Percentiles rank a stretch among this genome's conserved stretches.
These are phyloP conservation scores for Lerista edwardsae DNA, from an alignment of 2,797 vertebrate genomes.

Conservation along the genomic window DNA sequence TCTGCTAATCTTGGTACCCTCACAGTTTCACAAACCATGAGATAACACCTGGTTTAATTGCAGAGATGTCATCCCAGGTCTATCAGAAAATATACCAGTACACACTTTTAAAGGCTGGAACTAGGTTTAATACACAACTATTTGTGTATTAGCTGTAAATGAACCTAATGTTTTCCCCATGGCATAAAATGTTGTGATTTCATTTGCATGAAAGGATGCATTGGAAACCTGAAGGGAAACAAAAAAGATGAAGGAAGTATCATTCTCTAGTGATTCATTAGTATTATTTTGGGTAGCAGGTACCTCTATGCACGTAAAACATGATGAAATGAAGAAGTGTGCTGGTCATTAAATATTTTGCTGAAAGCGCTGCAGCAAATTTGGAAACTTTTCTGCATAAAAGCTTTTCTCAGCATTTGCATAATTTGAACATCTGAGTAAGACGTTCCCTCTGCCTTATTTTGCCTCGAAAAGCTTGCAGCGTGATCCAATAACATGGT, in stretches of 20 bases:
- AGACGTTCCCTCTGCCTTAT: conserved; percentile 12
- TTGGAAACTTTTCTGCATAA: background rate
- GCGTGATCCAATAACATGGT: conserved; percentile 26
- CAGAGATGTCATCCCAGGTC: background rate
- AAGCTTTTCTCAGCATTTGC: conserved; percentile 44
- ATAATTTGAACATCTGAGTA: conserved; percentile 31
- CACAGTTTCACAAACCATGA: background rate
- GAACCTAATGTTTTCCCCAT: background rate
- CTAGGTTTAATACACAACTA: background rate
- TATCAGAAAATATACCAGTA: background rate
- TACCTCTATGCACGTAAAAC: background rate
- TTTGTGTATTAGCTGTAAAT: too few relatives aligned
- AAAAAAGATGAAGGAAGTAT: background rate
- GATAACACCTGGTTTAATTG: background rate
- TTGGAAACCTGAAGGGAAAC: conserved; percentile 7
- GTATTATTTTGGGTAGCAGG: background rate
- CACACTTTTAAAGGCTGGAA: background rate
- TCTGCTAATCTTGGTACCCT: too few relatives aligned
- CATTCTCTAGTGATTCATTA: background rate
- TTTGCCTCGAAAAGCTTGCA: conserved; percentile 12
- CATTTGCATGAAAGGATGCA: background rate
- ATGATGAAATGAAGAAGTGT: conserved; percentile 13
- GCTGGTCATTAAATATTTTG: conserved; percentile 35
- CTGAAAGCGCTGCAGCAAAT: conserved; percentile 18
- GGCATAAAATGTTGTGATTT: rapidly evolving